Conservation (phyloP, 2,113 vertebrate genomes). For the Gadus macrocephalus region DNA sequence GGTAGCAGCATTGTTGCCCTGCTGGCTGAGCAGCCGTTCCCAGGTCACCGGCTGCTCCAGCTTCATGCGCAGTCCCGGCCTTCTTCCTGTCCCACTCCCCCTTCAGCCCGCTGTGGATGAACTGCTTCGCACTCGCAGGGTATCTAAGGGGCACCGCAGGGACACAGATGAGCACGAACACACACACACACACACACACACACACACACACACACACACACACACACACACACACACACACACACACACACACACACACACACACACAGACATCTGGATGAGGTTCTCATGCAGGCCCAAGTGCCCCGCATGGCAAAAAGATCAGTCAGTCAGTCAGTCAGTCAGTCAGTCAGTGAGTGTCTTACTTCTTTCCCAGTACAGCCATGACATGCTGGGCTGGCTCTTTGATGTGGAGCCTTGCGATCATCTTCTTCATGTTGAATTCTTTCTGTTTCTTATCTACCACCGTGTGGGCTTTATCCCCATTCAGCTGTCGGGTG, state of each 20-base stretch:
- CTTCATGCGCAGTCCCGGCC: slow-evolving; percentile 80
- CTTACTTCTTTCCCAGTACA: slow-evolving; percentile 81
- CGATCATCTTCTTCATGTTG: slow-evolving; percentile 82
- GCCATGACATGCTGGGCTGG: slow-evolving; percentile 80
- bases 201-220: not conserved
- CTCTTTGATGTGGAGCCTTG: slow-evolving; percentile 78
- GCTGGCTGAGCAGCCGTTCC: slow-evolving; percentile 77
- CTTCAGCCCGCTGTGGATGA: slow-evolving; percentile 74
- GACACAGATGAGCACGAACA: not conserved
- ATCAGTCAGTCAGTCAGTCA: not conserved
- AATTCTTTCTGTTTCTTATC: slow-evolving; percentile 72
- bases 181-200: slow-evolving; percentile 8
- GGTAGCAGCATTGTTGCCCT: slow-evolving; percentile 76
- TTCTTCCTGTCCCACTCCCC: slow-evolving; percentile 77
- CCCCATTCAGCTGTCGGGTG: not conserved
- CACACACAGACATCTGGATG: not conserved
- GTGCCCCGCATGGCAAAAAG: not conserved
- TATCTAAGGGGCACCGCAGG: slow-evolving; percentile 68
- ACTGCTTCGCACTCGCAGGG: slow-evolving; percentile 68
- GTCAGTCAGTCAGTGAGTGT: not conserved
- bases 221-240: not conserved
- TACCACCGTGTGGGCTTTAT: slow-evolving; percentile 18
- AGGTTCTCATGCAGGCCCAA: not conserved
- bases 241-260: too few relatives aligned
- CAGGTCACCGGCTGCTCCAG: slow-evolving; percentile 77